These are phyloP conservation scores for Perca schrenkii DNA, from an alignment of 2,113 vertebrate genomes.

Conservation along the genomic window DNA sequence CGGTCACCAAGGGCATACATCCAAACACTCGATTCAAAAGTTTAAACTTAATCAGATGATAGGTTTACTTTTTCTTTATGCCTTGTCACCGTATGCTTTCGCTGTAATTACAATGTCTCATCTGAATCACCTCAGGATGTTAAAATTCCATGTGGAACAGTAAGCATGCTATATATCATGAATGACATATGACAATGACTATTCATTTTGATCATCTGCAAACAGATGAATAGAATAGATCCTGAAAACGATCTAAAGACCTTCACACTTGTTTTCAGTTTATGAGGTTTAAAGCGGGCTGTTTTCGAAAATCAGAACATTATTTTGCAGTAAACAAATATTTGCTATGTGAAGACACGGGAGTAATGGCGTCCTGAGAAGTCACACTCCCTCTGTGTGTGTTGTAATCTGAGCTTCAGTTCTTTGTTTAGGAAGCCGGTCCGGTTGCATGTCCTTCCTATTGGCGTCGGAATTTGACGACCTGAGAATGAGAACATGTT, in stretches of 20 bases:
- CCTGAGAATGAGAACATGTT: no score
- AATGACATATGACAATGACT: background rate
- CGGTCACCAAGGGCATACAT: slow-evolving; percentile 63
- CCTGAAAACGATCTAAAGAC: background rate
- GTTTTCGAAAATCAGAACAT: no score
- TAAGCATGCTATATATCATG: background rate
- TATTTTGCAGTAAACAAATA: no score
- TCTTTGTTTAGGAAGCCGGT: no score
- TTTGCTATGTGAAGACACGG: no score
- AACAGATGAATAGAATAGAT: background rate
- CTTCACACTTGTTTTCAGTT: background rate
- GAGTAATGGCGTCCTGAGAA: no score
- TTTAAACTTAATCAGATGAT: slow-evolving; percentile 65
- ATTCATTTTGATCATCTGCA: background rate
- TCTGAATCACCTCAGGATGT: slow-evolving; percentile 14
- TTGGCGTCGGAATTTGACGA: no score
- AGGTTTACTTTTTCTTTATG: slow-evolving; percentile 45
- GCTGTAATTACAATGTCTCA: slow-evolving; percentile 39
- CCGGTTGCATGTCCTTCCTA: no score
- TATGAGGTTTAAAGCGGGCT: background rate
- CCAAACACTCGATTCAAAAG: slow-evolving; percentile 13
- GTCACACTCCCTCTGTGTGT: no score
- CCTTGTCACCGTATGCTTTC: background rate
- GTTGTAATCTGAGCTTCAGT: no score
- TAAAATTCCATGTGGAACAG: background rate